Conservation (phyloP, 2,113 vertebrate species). For the Cettia cetti region DNA sequence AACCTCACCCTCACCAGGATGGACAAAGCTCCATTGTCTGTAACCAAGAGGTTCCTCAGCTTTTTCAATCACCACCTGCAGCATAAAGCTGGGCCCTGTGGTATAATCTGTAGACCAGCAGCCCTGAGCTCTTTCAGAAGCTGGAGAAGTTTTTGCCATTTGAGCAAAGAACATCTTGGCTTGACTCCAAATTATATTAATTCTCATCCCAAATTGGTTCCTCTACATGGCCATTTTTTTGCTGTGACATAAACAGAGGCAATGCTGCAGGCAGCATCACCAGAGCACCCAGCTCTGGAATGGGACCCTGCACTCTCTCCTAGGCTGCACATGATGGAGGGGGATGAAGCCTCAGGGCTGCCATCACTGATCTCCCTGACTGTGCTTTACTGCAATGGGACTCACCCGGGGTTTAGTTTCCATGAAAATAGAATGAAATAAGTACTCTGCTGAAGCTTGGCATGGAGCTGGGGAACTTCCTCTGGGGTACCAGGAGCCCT, state of each 20-base stretch:
- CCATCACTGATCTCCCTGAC: background rate
- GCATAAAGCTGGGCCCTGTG: background rate
- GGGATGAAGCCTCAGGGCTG: background rate
- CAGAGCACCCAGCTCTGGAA: background rate
- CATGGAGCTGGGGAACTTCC: background rate
- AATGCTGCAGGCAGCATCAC: background rate
- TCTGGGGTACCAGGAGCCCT: background rate
- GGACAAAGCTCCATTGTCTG: background rate
- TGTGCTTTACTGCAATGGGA: background rate
- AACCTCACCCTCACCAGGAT: no score
- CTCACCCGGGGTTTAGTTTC: background rate
- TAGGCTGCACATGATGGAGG: rapidly evolving
- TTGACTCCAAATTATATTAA: background rate
- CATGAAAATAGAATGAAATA: background rate
- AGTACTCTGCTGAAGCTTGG: background rate
- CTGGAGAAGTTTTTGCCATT: background rate
- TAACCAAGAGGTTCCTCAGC: background rate
- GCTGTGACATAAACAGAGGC: background rate
- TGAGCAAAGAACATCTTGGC: background rate
- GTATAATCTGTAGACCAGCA: background rate
- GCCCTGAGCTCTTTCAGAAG: background rate
- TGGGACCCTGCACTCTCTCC: background rate
- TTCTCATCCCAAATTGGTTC: background rate
- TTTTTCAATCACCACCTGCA: background rate
- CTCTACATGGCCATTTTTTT: background rate